These are phyloP conservation scores for Phytoseiulus persimilis DNA, from an alignment of 2,888 invertebrate species.

Conservation along the genomic window DNA sequence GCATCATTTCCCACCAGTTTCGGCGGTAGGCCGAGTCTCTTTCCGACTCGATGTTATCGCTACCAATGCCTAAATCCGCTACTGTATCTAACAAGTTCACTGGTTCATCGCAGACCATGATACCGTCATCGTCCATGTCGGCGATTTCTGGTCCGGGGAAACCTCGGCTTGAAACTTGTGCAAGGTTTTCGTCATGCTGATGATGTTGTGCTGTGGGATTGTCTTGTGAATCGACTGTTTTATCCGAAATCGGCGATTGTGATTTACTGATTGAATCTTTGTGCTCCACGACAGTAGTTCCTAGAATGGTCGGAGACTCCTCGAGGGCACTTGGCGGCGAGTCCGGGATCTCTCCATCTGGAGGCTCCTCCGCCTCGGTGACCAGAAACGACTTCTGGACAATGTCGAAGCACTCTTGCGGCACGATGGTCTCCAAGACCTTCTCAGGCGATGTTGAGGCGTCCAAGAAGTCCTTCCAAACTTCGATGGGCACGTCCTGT, in stretches of 20 bases:
- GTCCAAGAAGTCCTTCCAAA: background rate
- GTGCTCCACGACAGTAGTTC: too few relatives aligned
- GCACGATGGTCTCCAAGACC: background rate
- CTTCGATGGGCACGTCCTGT: background rate
- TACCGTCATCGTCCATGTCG: background rate
- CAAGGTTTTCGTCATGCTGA: too few relatives aligned
- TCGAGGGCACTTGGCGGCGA: too few relatives aligned
- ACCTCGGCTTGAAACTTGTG: too few relatives aligned
- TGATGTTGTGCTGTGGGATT: too few relatives aligned
- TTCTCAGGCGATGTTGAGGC: background rate
- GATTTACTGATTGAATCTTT: too few relatives aligned
- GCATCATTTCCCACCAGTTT: constrained; percentile 37
- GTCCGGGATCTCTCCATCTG: too few relatives aligned
- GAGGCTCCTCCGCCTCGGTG: background rate
- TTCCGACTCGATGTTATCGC: background rate
- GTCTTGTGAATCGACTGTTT: too few relatives aligned
- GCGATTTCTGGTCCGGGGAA: background rate
- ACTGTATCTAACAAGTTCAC: background rate
- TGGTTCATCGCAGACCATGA: background rate
- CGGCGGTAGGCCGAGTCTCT: background rate
- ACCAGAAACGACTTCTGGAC: background rate
- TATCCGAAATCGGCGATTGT: too few relatives aligned
- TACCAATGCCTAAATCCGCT: background rate
- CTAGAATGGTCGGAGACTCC: too few relatives aligned
- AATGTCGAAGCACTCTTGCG: background rate